Conservation (phyloP, 2,113 vertebrate genomes). For the Bothrops jararaca region DNA sequence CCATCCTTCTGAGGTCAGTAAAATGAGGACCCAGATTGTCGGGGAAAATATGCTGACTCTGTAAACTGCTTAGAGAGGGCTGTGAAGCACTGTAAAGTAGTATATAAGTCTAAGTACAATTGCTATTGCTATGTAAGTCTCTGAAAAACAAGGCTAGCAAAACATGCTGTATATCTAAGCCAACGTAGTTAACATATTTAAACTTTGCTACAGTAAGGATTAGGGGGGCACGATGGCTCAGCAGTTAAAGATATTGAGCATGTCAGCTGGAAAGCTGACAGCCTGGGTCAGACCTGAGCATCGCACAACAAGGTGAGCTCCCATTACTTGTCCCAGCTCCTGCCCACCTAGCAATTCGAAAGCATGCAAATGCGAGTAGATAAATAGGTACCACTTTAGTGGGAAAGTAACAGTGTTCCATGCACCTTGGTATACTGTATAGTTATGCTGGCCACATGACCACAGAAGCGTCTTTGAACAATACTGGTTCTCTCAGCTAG, state of each 20-base stretch:
- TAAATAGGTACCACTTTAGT: neutral
- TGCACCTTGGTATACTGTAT: neutral
- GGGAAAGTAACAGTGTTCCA: neutral
- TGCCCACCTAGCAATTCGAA: neutral
- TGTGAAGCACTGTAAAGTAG: too few relatives aligned
- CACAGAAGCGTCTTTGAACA: neutral
- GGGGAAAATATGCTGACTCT: too few relatives aligned
- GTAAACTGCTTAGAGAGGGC: too few relatives aligned
- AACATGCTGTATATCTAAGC: neutral
- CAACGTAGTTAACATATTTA: neutral
- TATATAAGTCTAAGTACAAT: too few relatives aligned
- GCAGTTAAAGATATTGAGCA: neutral
- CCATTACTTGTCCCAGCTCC: neutral
- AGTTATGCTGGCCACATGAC: neutral
- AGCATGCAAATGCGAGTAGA: neutral
- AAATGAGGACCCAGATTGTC: too few relatives aligned
- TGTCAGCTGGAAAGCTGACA: neutral
- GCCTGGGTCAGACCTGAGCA: neutral
- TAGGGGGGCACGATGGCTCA: neutral
- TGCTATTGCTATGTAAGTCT: neutral
- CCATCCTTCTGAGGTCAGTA: too few relatives aligned
- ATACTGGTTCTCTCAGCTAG: neutral
- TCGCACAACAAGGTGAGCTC: neutral
- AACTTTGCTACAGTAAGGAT: neutral
- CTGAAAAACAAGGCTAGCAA: neutral